Evolutionary conservation across 2,888 invertebrate genomes (phyloP), one percentile per base, ranked within the genome.

Genomic region (Metallyticus violacea): DNA sequence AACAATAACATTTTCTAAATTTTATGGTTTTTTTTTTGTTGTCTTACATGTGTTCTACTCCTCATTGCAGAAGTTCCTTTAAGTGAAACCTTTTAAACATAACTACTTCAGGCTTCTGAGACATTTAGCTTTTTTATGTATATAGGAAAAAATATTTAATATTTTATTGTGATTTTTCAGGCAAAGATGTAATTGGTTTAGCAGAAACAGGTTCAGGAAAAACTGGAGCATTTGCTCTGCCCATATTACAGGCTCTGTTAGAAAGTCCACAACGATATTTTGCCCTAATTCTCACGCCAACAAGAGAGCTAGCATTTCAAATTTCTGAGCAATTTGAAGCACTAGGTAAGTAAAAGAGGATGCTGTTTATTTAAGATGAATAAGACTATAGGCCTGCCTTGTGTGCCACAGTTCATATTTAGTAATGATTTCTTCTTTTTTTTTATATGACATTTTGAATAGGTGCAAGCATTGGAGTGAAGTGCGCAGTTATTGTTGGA

Each of bases 291-390:
- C 92, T 99, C 85, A 99, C 99, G 25, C 99, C 99, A 0, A 99
- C 99, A 0, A 94, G 99, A 92, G 99, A 99, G 92, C 93, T 99
- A 90, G 99, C 99, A 3, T 98, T 98, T 91, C 99, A 99, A 92
- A 99, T 99, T 90, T 97, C 97, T 0, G 99, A 99, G 92, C 99
- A 99, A 91, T 98, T 99, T 93, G 98, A 99, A 91, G 99, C 99
- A 3, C 93, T 99, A 88, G 99, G 97, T 96, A 92, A 93, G 92
- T 89, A 29, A 83, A 29, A 30, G 29, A 80, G 26, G 78, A 2
- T 62, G 7, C 15, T 62, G 76, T 78, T 9, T 5, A 26, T 78
- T 62, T 62, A n/a, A n/a, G n/a, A n/a, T n/a, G n/a, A n/a, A n/a
- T n/a, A n/a, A n/a, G n/a, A n/a, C n/a, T n/a, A n/a, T n/a, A n/a